Base-by-base conservation (phyloP, 2,888 invertebrate genomes). In the Microplitis deprimator region DNA sequence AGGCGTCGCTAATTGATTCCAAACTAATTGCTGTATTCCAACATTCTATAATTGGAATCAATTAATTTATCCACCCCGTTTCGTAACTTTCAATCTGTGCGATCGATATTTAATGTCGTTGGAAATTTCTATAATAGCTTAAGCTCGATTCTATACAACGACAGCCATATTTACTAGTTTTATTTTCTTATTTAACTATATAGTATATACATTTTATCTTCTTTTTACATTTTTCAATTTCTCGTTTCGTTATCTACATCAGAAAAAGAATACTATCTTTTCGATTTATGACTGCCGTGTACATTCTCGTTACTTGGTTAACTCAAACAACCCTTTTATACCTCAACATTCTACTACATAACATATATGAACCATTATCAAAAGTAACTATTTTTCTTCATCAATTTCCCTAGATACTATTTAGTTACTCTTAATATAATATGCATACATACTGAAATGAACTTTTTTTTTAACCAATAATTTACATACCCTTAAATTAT, bases 1-100 rank as follows among this genome's bases (percentile, higher is more conserved):
- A 80, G 81, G 79, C 81, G 80, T 83, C 84, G 84, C 85, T 86
- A 86, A 88, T 87, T 87, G 85, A 85, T 87, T 87, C 81, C 80
- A 82, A 84, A 83, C 85, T 87, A 87, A 88, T 88, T 87, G 86
- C 85, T 77, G 79, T 83, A 82, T 84, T 84, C 82, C 80, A 76
- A 79, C 81, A 82, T 81, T 80, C 83, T 81, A 83, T 87, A 86
- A 87, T 86, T 87, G 84, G 82, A 85, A 84, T 83, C 85, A 84
- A 87, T 87, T 86, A 88, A 88, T 88, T 86, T 85, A 80, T 81
- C 84, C 80, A 79, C 79, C 80, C 80, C 76, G 50, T 50, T 50
- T 76, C 84, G 78, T 79, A 68, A 79, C 79, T 81, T 79, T 78
- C 82, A 82, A 62, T 38, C 62, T 10, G 20, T 61, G 41, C 20